Base-by-base conservation (phyloP, 2,888 invertebrate species). In the Empis livida region DNA sequence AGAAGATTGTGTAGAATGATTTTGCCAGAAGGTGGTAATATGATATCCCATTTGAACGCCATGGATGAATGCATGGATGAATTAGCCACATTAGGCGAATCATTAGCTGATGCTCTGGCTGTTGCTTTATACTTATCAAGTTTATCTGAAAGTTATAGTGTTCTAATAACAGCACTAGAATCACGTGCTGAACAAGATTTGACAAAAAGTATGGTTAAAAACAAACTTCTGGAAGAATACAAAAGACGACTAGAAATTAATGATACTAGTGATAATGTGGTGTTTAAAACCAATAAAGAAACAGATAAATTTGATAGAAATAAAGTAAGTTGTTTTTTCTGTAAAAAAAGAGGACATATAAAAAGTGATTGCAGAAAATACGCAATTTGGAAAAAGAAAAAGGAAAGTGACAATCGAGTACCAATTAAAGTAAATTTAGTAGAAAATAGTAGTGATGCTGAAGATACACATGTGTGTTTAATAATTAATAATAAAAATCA, bases 311-410 rank as follows among this genome's bases (percentile, higher is more conserved):
- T 32, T 32, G 32, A 32, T 32, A 32, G 9, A 32, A 32, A 32
- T n/a, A n/a, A n/a, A n/a, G n/a, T n/a, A n/a, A n/a, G n/a, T n/a
- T n/a, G n/a, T n/a, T n/a, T n/a, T n/a, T n/a, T n/a, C n/a, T n/a
- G n/a, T n/a, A n/a, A n/a, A n/a, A n/a, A n/a, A n/a, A n/a, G n/a
- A n/a, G n/a, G n/a, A n/a, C n/a, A n/a, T n/a, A n/a, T n/a, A n/a
- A n/a, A 50, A 45, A 46, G 47, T 47, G 50, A 52, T 45, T 55
- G 54, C 35, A 8, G 10, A 10, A 49, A 49, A 30, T 53, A 51
- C 42, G 47, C 49, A 40, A 31, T 42, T 31, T 53, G 45, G 51
- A 38, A 42, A 39, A 32, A n/a, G 27, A 48, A 48, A 37, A 47
- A 47, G 35, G 46, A 31, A 42, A 45, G 5, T 20, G 20, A 20